A percentile compares a stretch with the other conserved stretches of the same genome.
Evolutionary conservation across 2,888 invertebrate genomes (phyloP).

Genomic region (Dinocampus coccinellae): DNA sequence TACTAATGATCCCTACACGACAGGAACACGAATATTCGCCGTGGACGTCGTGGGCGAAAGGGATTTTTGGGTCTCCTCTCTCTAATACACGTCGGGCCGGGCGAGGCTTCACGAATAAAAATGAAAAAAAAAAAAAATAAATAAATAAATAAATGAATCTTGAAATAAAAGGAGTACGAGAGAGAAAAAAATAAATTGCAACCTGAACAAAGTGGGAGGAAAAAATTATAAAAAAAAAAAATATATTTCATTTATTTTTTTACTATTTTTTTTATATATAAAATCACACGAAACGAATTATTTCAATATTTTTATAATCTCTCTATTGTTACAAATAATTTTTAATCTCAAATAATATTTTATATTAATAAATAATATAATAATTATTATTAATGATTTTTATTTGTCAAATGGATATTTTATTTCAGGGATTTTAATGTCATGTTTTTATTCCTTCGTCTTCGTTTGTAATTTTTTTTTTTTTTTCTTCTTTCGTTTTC

Average conservation of each 20-base stretch:
- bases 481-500: too few species aligned
- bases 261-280: too few species aligned
- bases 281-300: too few species aligned
- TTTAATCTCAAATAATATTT: background rate
- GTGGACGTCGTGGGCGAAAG: constrained; percentile 62
- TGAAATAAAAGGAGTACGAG: too few species aligned
- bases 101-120: constrained; percentile 36
- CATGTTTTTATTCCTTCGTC: background rate
- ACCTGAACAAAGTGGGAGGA: constrained; percentile 14
- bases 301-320: too few species aligned
- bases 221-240: too few species aligned
- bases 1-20: constrained; percentile 66
- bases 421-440: background rate
- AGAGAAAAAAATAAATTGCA: constrained; percentile 36
- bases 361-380: background rate
- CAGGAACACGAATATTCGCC: constrained; percentile 55
- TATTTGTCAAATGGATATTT: background rate
- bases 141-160: too few species aligned
- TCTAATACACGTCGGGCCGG: constrained; percentile 45
- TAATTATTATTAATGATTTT: constrained; percentile 1
- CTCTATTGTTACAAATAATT: too few species aligned
- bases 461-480: too few species aligned
- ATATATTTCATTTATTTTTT: too few species aligned
- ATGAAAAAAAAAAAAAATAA: constrained; percentile 34
- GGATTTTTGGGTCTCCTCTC: constrained; percentile 51